Percentiles rank a stretch among this genome's conserved stretches.
These are phyloP conservation scores for Lordiphosa mommai DNA, from an alignment of 1,140 invertebrate genomes.

Conservation along the genomic window DNA sequence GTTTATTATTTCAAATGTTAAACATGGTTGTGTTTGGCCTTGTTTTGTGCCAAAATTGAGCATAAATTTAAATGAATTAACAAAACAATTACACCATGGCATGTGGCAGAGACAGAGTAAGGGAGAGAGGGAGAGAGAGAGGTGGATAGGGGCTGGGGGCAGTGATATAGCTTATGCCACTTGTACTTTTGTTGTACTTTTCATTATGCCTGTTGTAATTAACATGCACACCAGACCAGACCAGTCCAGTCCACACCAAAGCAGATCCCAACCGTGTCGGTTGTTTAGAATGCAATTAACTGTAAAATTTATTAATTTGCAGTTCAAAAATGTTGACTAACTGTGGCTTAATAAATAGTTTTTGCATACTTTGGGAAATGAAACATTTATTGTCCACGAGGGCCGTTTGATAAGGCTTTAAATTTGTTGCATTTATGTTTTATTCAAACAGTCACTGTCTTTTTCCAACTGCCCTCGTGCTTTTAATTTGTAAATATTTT, in stretches of 20 bases:
- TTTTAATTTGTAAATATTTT: too few species aligned
- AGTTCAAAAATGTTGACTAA: conserved; percentile 3
- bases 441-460: too few species aligned
- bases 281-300: conserved; percentile 39
- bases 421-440: too few species aligned
- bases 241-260: not conserved
- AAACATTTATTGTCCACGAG: conserved; percentile 5
- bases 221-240: not conserved
- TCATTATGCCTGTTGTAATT: conserved; percentile 9
- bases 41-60: not conserved
- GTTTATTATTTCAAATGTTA: not conserved
- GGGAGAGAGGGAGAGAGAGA: not conserved
- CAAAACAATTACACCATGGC: conserved; percentile 9
- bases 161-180: not conserved
- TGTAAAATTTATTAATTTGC: conserved; percentile 37
- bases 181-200: conserved; percentile 1
- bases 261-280: not conserved
- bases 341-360: not conserved
- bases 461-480: too few species aligned
- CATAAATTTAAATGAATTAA: conserved; percentile 24
- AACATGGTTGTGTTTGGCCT: conserved; percentile 2
- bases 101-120: not conserved
- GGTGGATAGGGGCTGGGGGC: too few species aligned
- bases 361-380: conserved; percentile 1
- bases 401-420: too few species aligned